A percentile compares a stretch with the other conserved stretches of the same genome.
Evolutionary conservation across 2,888 invertebrate species (phyloP).

Genomic region (Leucophenga maculata): DNA sequence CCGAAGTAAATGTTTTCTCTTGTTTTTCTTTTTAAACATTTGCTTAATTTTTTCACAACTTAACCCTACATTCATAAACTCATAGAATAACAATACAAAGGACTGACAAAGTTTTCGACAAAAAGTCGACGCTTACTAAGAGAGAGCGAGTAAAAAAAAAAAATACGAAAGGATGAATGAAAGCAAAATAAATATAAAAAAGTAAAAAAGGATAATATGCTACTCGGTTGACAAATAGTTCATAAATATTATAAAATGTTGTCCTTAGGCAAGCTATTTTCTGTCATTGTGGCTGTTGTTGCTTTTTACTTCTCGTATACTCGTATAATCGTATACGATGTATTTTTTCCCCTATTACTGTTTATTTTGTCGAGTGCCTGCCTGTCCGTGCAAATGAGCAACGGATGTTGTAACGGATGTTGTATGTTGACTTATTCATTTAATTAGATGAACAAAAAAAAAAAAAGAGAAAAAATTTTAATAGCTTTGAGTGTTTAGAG

Average conservation of each 20-base stretch:
- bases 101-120: neutral
- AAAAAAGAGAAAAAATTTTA: no score
- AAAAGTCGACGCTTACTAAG: no score
- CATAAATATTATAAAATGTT: constrained; percentile 18
- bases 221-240: constrained; percentile 16
- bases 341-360: neutral
- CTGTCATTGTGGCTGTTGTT: neutral
- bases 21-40: no score
- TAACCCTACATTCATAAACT: neutral
- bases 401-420: constrained; percentile 6
- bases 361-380: neutral
- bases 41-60: no score
- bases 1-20: no score
- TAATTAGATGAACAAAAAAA: constrained; percentile 17
- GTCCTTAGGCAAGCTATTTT: neutral
- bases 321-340: neutral
- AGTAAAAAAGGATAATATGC: constrained; percentile 2
- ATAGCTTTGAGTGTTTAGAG: neutral
- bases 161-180: neutral
- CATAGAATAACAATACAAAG: neutral
- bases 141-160: no score
- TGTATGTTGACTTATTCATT: constrained; percentile 18
- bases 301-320: neutral
- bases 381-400: neutral
- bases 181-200: neutral